Conservation (phyloP, 2,888 invertebrate species). For the Uloborus plumipes region DNA sequence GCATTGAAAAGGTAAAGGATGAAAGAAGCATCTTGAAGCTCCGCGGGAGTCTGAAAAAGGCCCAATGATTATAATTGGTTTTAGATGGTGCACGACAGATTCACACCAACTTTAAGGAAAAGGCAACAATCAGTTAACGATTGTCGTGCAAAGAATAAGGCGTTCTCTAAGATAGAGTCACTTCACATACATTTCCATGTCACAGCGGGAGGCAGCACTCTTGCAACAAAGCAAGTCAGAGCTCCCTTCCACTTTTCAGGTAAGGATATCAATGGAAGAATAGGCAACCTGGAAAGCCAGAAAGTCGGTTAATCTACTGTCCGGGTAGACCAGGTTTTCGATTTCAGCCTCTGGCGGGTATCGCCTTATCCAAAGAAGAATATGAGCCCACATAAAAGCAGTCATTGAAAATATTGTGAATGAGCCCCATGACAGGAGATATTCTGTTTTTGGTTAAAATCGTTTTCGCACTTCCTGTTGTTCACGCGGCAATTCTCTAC, state of each 20-base stretch:
- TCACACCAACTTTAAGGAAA: slow-evolving; percentile 2
- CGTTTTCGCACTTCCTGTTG: slow-evolving; percentile 43
- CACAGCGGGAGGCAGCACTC: slow-evolving; percentile 36
- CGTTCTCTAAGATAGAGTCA: slow-evolving; percentile 40
- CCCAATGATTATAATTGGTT: slow-evolving; percentile 31
- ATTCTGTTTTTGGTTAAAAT: slow-evolving; percentile 33
- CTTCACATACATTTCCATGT: slow-evolving; percentile 19
- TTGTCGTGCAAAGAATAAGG: slow-evolving; percentile 40
- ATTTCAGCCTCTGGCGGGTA: slow-evolving; percentile 36
- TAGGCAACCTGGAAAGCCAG: slow-evolving; percentile 1
- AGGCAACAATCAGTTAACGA: slow-evolving; percentile 44
- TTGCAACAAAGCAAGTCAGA: slow-evolving; percentile 34
- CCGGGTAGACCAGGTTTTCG: slow-evolving; percentile 29
- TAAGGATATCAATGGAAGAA: slow-evolving; percentile 16
- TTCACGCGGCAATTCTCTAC: background rate
- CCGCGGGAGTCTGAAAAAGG: background rate
- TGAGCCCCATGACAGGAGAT: slow-evolving; percentile 33
- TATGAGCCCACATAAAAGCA: slow-evolving; percentile 16
- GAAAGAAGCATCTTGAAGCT: background rate
- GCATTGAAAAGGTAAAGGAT: too few relatives aligned
- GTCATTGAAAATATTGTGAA: slow-evolving; percentile 31
- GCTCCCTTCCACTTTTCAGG: slow-evolving; percentile 1
- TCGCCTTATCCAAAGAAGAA: slow-evolving; percentile 26
- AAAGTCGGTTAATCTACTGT: slow-evolving; percentile 42
- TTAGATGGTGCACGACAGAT: background rate